Percentiles rank a stretch among this genome's conserved stretches.
Evolutionary conservation across 2,113 vertebrate genomes (phyloP).

Genomic region (Salminus brasiliensis): DNA sequence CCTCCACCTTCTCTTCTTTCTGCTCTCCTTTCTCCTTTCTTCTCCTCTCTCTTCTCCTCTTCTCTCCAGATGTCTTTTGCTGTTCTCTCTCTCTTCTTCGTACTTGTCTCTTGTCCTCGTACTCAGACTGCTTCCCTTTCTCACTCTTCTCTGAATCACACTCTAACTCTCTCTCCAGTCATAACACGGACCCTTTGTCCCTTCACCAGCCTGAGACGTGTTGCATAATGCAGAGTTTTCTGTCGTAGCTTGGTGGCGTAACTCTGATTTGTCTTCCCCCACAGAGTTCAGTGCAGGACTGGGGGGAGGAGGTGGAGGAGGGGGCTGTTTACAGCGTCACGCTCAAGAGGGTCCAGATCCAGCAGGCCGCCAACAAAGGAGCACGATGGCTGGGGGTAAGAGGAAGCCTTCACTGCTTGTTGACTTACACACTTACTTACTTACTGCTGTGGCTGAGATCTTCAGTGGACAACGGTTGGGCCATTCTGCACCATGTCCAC

Average conservation of each 20-base stretch:
- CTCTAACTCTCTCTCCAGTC: neutral
- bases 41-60: neutral
- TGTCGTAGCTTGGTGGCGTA: constrained; percentile 1
- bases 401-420: constrained; percentile 4
- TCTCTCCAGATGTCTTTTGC: too few relatives aligned
- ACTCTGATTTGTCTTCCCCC: constrained; percentile 7
- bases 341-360: constrained; percentile 93
- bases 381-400: constrained; percentile 83
- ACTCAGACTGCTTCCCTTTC: neutral
- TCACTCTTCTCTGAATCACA: neutral
- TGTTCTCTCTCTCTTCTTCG: neutral
- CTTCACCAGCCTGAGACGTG: neutral
- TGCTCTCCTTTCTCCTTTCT: neutral
- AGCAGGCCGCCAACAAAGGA: constrained; percentile 96
- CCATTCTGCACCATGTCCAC: too few relatives aligned
- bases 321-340: constrained; percentile 95
- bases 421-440: constrained; percentile 27
- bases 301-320: constrained; percentile 96
- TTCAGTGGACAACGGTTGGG: too few relatives aligned
- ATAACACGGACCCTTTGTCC: neutral
- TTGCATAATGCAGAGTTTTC: neutral
- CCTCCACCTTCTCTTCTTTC: neutral
- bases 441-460: neutral
- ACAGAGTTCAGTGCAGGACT: constrained; percentile 92
- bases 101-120: neutral